These are phyloP conservation scores for Delphinapterus leucas DNA, from an alignment of 2,113 vertebrate species.

Conservation along the genomic window DNA sequence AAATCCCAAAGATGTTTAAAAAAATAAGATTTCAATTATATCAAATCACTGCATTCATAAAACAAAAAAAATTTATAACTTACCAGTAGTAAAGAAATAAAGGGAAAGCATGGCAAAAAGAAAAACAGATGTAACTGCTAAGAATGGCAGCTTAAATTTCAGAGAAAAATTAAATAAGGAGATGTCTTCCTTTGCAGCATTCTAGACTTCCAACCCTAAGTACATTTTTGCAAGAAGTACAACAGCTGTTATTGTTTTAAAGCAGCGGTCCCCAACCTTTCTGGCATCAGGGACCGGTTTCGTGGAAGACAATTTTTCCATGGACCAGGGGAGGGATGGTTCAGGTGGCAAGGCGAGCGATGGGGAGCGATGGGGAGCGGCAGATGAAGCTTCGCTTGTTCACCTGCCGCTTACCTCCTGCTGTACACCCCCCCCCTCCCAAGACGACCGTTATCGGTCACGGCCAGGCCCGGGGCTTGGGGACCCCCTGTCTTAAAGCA, in stretches of 20 bases:
- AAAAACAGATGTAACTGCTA: conserved; percentile 72
- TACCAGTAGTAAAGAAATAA: conserved; percentile 83
- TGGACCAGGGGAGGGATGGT: no score
- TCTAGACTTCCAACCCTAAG: conserved; percentile 30
- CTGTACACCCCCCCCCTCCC: no score
- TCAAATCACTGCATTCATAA: neutral
- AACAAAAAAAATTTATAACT: conserved; percentile 73
- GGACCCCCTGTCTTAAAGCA: neutral
- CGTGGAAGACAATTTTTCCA: no score
- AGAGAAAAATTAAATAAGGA: conserved; percentile 22
- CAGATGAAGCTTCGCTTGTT: no score
- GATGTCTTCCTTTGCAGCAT: neutral
- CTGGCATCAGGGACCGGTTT: no score
- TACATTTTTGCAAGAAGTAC: conserved; percentile 20
- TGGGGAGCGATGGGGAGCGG: no score
- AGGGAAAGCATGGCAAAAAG: conserved; percentile 80
- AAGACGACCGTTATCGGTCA: no score
- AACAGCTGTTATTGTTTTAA: conserved; percentile 29
- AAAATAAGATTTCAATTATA: conserved; percentile 38
- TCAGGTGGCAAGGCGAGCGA: no score
- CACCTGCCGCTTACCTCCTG: no score
- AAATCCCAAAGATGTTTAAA: neutral
- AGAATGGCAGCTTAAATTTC: conserved; percentile 74
- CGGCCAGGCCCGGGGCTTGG: no score
- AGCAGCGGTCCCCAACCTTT: neutral